Conservation (phyloP, 2,888 invertebrate genomes). For the Geophilus truncorum region DNA sequence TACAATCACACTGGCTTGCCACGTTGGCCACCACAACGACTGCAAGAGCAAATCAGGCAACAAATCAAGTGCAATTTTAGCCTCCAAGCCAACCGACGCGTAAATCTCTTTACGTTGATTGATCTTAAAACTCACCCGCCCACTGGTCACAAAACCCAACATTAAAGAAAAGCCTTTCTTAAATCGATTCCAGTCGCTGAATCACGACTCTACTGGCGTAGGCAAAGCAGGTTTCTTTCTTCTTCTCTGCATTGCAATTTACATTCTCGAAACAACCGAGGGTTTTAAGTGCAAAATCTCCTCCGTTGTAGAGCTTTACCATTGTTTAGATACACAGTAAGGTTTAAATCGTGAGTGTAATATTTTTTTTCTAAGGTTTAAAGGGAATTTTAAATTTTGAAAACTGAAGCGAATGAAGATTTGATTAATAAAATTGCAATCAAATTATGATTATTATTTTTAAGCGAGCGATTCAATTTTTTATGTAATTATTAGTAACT, state of each 20-base stretch:
- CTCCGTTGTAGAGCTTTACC: too few species aligned
- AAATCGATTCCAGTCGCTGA: background rate
- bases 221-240: background rate
- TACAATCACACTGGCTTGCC: constrained; percentile 20
- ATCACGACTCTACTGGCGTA: background rate
- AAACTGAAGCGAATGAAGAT: too few species aligned
- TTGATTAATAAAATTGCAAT: too few species aligned
- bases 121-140: constrained; percentile 1
- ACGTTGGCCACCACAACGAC: background rate
- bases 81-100: background rate
- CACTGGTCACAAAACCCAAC: background rate
- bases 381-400: too few species aligned
- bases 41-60: constrained; percentile 4
- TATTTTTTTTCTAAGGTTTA: too few species aligned
- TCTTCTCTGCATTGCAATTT: background rate
- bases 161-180: background rate
- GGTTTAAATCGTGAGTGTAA: too few species aligned
- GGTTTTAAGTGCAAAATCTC: background rate
- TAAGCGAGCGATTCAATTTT: too few species aligned
- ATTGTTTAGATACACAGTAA: too few species aligned
- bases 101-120: constrained; percentile 5
- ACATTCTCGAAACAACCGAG: background rate
- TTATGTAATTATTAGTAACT: too few species aligned
- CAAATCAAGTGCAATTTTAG: constrained; percentile 16
- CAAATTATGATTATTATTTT: too few species aligned